These are phyloP conservation scores for Hipposideros larvatus DNA, from an alignment of 2,797 vertebrate genomes.

Conservation along the genomic window DNA sequence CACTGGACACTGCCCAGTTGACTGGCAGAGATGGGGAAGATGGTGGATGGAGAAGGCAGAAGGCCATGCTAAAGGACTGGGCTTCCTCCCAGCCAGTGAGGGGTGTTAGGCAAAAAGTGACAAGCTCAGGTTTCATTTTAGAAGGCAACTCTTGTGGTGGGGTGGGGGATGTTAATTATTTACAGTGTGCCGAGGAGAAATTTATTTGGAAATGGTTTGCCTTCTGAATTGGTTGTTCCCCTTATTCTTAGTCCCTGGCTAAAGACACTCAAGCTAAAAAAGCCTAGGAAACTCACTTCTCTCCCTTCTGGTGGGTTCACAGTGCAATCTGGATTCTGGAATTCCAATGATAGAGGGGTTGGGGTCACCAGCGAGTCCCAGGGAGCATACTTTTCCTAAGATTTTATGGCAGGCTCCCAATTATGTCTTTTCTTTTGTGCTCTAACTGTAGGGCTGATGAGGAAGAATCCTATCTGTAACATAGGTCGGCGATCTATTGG, in stretches of 20 bases:
- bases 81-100: neutral
- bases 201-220: constrained; percentile 11
- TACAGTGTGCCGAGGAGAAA: neutral
- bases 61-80: neutral
- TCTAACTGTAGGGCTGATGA: neutral
- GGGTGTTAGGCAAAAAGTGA: neutral
- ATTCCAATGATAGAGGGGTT: neutral
- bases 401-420: neutral
- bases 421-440: neutral
- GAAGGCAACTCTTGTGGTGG: neutral
- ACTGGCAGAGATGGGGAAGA: neutral
- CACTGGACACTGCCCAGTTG: neutral
- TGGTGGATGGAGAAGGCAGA: neutral
- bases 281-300: neutral
- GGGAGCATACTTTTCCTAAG: neutral
- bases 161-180: constrained; percentile 37
- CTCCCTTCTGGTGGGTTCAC: neutral
- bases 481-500: neutral
- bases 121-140: constrained; percentile 15
- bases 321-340: neutral
- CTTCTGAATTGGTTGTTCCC: neutral
- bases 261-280: neutral
- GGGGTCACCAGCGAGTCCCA: neutral
- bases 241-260: neutral
- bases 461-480: neutral